Conservation (phyloP, 2,113 vertebrate genomes). For the Aramus guarauna region DNA sequence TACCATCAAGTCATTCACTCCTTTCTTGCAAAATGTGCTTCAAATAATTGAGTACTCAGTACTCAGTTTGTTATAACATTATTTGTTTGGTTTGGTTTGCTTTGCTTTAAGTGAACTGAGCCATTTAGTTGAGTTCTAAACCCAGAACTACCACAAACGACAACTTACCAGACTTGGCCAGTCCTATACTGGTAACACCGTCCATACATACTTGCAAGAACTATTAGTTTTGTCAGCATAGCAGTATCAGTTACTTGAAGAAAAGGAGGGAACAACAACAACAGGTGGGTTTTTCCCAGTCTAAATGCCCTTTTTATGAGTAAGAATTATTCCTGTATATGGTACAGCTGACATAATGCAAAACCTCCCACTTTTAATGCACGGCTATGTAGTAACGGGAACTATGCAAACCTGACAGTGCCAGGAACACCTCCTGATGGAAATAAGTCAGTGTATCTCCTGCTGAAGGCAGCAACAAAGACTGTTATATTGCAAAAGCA, state of each 20-base stretch:
- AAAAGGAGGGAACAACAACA: neutral
- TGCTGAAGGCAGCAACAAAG: neutral
- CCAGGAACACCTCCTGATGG: neutral
- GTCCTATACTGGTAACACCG: neutral
- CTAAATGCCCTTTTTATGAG: neutral
- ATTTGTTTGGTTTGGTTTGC: neutral
- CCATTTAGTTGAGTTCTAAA: neutral
- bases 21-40: neutral
- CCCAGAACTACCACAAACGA: neutral
- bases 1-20: neutral
- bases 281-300: neutral
- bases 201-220: neutral
- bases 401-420: neutral
- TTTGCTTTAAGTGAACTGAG: neutral
- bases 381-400: neutral
- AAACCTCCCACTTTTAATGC: neutral
- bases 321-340: neutral
- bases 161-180: neutral
- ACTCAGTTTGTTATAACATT: neutral
- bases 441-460: neutral
- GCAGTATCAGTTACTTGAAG: neutral
- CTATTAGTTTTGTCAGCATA: neutral
- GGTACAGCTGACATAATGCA: neutral
- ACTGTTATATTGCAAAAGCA: neutral
- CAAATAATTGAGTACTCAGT: neutral